A percentile compares a stretch with the other conserved stretches of the same genome.
These are phyloP conservation scores for Tenrec ecaudatus DNA, from an alignment of 2,113 vertebrate species.

Conservation along the genomic window DNA sequence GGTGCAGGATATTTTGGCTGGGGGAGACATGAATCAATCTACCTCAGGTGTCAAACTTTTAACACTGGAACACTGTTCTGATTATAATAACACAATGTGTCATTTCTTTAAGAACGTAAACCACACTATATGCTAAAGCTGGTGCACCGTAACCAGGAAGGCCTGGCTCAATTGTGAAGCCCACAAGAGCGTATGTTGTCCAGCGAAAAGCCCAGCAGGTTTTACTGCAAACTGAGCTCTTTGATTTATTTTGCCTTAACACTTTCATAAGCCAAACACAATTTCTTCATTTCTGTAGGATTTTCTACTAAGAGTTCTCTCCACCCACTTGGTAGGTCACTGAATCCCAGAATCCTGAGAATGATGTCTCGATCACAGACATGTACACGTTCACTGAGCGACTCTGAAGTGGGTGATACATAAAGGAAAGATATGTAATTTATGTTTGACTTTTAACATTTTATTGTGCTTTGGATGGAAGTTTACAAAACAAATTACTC, in stretches of 20 bases:
- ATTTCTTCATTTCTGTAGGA: background rate
- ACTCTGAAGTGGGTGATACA: background rate
- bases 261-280: background rate
- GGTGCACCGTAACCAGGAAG: background rate
- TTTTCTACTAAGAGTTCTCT: background rate
- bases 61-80: background rate
- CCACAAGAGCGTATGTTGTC: background rate
- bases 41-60: no score
- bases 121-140: background rate
- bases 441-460: no score
- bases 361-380: background rate
- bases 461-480: no score
- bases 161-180: background rate
- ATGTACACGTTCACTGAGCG: background rate
- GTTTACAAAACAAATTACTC: no score
- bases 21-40: no score
- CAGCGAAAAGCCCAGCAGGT: no score
- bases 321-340: no score
- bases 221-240: background rate
- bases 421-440: no score
- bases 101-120: background rate
- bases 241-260: background rate
- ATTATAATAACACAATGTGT: background rate
- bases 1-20: no score
- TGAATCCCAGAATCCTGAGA: background rate